Evolutionary conservation across 2,113 vertebrate species (phyloP).

Genomic region (Raja brachyura): DNA sequence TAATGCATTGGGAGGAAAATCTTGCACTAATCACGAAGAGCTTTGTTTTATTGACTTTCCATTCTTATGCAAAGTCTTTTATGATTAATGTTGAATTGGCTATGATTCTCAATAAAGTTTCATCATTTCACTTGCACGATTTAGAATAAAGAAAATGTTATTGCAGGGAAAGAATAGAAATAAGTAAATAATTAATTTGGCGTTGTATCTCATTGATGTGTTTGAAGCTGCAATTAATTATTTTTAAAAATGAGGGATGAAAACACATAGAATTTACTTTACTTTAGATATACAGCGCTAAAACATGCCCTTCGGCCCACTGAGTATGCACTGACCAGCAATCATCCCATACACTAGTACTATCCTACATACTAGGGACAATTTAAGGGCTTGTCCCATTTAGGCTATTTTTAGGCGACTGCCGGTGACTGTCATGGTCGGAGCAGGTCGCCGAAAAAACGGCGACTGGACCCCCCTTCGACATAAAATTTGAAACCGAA

Average conservation of each 20-base stretch:
- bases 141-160: constrained; percentile 4
- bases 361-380: too few species aligned
- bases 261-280: too few species aligned
- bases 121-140: background rate
- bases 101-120: background rate
- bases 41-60: constrained; percentile 6
- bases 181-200: background rate
- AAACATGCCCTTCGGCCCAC: too few species aligned
- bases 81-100: background rate
- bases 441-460: too few species aligned
- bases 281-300: too few species aligned
- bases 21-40: background rate
- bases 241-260: background rate
- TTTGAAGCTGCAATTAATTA: background rate
- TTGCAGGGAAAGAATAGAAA: background rate
- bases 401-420: too few species aligned
- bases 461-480: too few species aligned
- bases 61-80: constrained; percentile 7
- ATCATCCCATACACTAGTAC: too few species aligned
- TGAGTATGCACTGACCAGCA: too few species aligned
- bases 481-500: too few species aligned
- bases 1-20: background rate
- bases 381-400: too few species aligned
- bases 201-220: background rate
- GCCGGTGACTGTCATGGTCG: too few species aligned